Conservation (phyloP, 2,888 invertebrate species). For the Muschampia plurimacula region DNA sequence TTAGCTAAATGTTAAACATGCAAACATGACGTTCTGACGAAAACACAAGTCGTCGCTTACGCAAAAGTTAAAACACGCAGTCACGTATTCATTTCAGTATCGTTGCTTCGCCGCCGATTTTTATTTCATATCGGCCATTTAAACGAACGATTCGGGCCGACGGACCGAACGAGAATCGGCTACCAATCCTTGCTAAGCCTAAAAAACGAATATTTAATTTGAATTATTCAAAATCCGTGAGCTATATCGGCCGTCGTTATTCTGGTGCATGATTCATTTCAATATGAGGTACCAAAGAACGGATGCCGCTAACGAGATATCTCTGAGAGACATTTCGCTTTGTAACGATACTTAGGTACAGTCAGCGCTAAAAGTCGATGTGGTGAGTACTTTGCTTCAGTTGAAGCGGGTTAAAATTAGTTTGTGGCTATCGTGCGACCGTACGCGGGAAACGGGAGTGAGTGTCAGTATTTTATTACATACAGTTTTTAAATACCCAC, state of each 20-base stretch:
- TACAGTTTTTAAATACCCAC: no score
- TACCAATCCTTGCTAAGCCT: conserved; percentile 21
- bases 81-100: conserved; percentile 13
- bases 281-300: conserved; percentile 49
- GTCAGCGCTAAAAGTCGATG: conserved; percentile 14
- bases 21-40: no score
- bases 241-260: conserved; percentile 42
- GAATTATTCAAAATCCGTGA: conserved; percentile 49
- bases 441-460: not conserved
- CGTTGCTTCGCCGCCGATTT: not conserved
- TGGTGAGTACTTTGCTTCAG: conserved; percentile 1
- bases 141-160: conserved; percentile 11
- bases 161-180: conserved; percentile 2
- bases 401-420: not conserved
- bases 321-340: conserved; percentile 48
- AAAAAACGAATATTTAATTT: conserved; percentile 50
- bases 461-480: not conserved
- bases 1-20: no score
- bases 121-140: conserved; percentile 17
- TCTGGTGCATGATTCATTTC: conserved; percentile 52
- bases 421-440: not conserved
- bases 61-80: conserved; percentile 24
- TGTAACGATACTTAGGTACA: conserved; percentile 24
- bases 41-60: not conserved
- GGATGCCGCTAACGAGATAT: conserved; percentile 60